These are phyloP conservation scores for Chalcis sispes DNA, from an alignment of 2,888 invertebrate genomes.

Conservation along the genomic window DNA sequence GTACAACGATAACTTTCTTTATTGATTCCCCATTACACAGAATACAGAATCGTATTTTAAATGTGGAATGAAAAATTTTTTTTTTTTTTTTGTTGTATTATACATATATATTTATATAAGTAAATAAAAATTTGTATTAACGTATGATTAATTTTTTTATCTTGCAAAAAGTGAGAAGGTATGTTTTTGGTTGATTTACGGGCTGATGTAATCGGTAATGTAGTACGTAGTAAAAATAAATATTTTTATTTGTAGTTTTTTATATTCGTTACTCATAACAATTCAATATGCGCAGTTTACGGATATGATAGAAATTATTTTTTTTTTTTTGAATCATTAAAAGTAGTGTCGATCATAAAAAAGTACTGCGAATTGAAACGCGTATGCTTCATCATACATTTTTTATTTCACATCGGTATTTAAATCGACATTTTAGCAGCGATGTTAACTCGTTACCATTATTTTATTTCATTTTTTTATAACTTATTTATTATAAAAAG, in stretches of 20 bases:
- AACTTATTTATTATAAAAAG: no score
- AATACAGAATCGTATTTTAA: no score
- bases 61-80: no score
- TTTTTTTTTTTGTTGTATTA: neutral
- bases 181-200: constrained; percentile 41
- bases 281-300: no score
- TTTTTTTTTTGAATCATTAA: constrained; percentile 2
- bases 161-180: constrained; percentile 42
- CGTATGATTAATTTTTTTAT: neutral
- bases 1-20: no score
- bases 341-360: constrained; percentile 15
- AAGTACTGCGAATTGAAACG: neutral
- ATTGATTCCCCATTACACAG: no score
- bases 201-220: constrained; percentile 43
- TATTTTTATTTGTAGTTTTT: constrained; percentile 22
- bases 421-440: neutral
- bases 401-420: constrained; percentile 4
- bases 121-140: constrained; percentile 20
- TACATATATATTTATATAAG: neutral
- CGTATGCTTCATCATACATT: constrained; percentile 7
- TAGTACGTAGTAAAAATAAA: constrained; percentile 14
- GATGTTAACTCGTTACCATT: neutral
- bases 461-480: no score
- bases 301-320: neutral
- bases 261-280: no score